phyloP scores from a whole-genome alignment of 2,797 vertebrate species.

The Chaetodon trifasciatus region DNA sequence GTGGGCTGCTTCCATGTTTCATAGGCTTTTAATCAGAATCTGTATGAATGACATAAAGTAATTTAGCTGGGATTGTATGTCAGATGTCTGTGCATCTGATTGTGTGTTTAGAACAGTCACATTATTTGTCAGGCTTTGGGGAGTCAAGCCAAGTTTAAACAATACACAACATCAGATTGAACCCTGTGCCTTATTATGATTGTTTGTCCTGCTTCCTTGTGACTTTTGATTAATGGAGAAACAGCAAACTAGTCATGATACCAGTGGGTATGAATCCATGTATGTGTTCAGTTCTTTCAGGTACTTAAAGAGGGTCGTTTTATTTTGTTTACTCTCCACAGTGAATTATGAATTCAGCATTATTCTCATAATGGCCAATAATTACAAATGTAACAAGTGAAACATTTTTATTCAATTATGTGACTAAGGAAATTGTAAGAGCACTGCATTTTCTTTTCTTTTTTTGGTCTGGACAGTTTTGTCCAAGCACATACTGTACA shows the following conservation, averaged over 20 bases:
- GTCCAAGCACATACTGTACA: slow-evolving; percentile 21
- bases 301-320: slow-evolving; percentile 32
- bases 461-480: not conserved
- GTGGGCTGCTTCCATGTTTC: slow-evolving; percentile 18
- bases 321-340: slow-evolving; percentile 8
- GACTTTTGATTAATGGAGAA: slow-evolving; percentile 42
- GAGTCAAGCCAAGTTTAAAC: slow-evolving; percentile 52
- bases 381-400: slow-evolving; percentile 30
- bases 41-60: slow-evolving; percentile 42
- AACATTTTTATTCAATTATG: slow-evolving; percentile 39
- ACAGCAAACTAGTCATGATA: slow-evolving; percentile 17
- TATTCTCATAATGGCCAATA: slow-evolving; percentile 12
- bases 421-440: slow-evolving; percentile 1
- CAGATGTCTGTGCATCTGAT: slow-evolving; percentile 31
- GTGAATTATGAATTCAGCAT: slow-evolving; percentile 29
- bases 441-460: not conserved
- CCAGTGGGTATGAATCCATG: slow-evolving; percentile 1
- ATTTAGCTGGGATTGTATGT: slow-evolving; percentile 43
- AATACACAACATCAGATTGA: slow-evolving; percentile 55
- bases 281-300: slow-evolving; percentile 12
- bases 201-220: slow-evolving; percentile 33
- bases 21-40: slow-evolving; percentile 53
- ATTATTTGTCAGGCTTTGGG: slow-evolving; percentile 45
- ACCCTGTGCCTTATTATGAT: slow-evolving; percentile 27
- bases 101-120: slow-evolving; percentile 34